These are phyloP conservation scores for Peromyscus aztecus DNA, from an alignment of 2,797 vertebrate genomes.

Conservation along the genomic window DNA sequence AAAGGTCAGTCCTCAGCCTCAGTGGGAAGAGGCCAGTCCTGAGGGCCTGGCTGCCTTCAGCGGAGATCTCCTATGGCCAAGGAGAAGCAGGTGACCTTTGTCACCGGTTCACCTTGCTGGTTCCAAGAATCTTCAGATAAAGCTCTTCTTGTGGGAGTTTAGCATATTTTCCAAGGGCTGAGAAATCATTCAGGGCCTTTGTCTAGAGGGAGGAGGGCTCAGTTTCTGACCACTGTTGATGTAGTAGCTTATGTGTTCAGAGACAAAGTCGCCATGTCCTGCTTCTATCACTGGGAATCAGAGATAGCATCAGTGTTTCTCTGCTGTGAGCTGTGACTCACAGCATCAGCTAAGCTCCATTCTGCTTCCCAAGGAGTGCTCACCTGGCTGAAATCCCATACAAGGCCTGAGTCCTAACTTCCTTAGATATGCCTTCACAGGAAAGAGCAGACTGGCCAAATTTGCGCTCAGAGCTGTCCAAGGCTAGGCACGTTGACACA, in stretches of 20 bases:
- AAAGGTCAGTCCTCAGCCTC: neutral
- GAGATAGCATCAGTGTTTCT: neutral
- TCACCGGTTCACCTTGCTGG: neutral
- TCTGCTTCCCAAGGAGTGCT: neutral
- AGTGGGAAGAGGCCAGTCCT: neutral
- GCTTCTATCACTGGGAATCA: neutral
- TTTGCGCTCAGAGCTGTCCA: neutral
- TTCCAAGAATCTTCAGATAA: neutral
- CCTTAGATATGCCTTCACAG: neutral
- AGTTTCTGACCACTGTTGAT: no score
- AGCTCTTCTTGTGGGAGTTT: neutral
- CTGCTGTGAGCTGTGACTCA: neutral
- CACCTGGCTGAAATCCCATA: neutral
- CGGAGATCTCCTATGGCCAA: neutral
- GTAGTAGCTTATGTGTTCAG: neutral
- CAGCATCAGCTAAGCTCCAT: neutral
- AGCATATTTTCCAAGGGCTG: neutral
- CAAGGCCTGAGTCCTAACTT: neutral
- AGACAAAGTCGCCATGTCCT: neutral
- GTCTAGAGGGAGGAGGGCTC: neutral
- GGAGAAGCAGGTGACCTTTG: neutral
- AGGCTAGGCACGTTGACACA: neutral
- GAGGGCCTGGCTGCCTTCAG: neutral
- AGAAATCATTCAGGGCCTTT: neutral
- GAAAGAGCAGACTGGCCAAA: neutral